These are phyloP conservation scores for Aphidius ervi DNA, from an alignment of 1,140 invertebrate species.

Conservation along the genomic window DNA sequence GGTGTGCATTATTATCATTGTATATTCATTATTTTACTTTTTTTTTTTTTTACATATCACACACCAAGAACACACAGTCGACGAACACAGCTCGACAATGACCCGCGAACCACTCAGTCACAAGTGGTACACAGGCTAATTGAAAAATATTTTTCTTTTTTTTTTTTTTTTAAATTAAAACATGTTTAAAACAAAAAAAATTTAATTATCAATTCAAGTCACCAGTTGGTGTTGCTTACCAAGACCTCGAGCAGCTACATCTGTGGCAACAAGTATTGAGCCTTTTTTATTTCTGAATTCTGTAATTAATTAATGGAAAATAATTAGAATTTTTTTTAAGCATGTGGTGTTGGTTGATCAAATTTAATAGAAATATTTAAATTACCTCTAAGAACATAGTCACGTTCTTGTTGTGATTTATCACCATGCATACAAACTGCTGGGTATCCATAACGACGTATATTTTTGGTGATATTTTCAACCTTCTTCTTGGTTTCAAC, in stretches of 20 bases:
- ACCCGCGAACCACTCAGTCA: slow-evolving; percentile 43
- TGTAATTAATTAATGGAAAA: slow-evolving; percentile 37
- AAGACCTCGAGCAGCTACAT: slow-evolving; percentile 95
- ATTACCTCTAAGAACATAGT: slow-evolving; percentile 83
- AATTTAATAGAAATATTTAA: slow-evolving; percentile 6
- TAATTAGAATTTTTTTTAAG: not conserved
- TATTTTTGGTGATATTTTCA: slow-evolving; percentile 85
- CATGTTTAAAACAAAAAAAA: too few species aligned
- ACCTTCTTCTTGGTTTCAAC: slow-evolving; percentile 96
- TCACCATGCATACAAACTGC: slow-evolving; percentile 95
- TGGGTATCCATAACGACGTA: slow-evolving; percentile 86
- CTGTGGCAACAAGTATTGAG: slow-evolving; percentile 94
- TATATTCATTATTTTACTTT: slow-evolving; percentile 17
- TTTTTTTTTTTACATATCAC: too few species aligned
- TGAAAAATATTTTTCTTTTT: too few species aligned
- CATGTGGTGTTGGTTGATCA: slow-evolving; percentile 1
- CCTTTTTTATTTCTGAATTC: slow-evolving; percentile 90
- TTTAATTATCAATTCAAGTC: not conserved
- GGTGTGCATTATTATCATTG: slow-evolving; percentile 29
- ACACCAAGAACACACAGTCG: slow-evolving; percentile 33
- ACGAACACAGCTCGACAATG: slow-evolving; percentile 36
- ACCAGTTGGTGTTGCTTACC: slow-evolving; percentile 65
- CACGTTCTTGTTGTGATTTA: slow-evolving; percentile 93
- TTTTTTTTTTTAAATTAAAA: too few species aligned
- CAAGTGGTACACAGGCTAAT: slow-evolving; percentile 41